Evolutionary conservation across 2,113 vertebrate genomes (phyloP).

Genomic region (Synodontis membranacea): DNA sequence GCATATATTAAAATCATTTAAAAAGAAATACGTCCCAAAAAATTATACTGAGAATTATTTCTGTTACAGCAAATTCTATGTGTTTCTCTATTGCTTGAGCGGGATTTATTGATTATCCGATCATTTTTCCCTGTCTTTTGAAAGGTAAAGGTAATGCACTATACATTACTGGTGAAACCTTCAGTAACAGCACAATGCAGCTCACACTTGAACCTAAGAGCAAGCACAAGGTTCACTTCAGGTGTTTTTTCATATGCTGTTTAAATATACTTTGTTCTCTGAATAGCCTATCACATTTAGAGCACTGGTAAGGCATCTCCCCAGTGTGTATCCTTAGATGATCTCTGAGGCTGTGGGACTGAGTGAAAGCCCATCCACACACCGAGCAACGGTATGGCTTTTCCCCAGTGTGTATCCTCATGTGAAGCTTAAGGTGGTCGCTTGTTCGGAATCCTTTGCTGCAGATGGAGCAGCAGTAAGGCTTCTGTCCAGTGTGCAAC

Average conservation of each 20-base stretch:
- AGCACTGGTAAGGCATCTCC: neutral
- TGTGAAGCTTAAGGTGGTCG: neutral
- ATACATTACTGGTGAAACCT: neutral
- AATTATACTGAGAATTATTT: too few relatives aligned
- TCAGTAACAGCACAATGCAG: neutral
- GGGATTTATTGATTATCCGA: neutral
- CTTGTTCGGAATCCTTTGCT: neutral
- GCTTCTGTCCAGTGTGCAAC: slow-evolving; percentile 1
- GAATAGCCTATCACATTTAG: neutral
- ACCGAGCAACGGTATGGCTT: neutral
- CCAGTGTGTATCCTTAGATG: neutral
- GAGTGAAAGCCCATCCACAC: neutral
- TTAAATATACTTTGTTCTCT: neutral
- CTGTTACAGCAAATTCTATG: neutral
- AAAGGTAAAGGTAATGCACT: neutral
- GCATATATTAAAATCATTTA: neutral
- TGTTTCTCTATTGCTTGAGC: neutral
- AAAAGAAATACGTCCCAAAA: too few relatives aligned
- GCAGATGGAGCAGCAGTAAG: neutral
- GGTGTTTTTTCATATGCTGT: neutral
- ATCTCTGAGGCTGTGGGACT: neutral
- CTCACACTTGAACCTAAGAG: neutral
- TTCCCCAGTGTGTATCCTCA: slow-evolving; percentile 2
- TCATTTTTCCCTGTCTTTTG: neutral
- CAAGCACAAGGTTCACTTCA: neutral